phyloP scores from a whole-genome alignment of 2,888 invertebrate species.

The Melanotus villosus region DNA sequence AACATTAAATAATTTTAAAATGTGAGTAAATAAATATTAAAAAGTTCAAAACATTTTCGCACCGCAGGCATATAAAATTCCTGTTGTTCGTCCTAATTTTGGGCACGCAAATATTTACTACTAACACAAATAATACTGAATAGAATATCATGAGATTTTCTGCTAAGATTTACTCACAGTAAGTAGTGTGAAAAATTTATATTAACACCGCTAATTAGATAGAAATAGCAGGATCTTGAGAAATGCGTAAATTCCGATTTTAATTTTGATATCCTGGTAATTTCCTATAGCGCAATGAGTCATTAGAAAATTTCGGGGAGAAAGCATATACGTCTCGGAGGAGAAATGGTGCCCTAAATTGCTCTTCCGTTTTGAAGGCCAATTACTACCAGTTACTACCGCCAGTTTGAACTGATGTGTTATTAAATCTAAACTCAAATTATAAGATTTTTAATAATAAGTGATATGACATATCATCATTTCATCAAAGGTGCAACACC shows the following conservation, averaged over 20 bases:
- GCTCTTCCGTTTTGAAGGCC: neutral
- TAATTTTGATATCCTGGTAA: constrained; percentile 2
- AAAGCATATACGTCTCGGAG: neutral
- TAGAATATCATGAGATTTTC: neutral
- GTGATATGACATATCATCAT: neutral
- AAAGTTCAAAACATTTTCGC: too few relatives aligned
- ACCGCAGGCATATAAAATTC: neutral
- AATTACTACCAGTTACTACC: too few relatives aligned
- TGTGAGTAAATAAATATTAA: too few relatives aligned
- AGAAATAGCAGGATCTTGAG: neutral
- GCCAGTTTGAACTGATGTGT: too few relatives aligned
- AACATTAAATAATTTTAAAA: too few relatives aligned
- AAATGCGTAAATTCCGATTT: neutral
- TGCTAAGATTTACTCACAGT: neutral
- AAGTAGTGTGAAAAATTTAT: constrained; percentile 2
- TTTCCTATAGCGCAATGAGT: neutral
- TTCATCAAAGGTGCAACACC: neutral
- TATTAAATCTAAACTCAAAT: too few relatives aligned
- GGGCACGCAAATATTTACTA: neutral
- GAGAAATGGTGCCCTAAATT: neutral
- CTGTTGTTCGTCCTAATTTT: neutral
- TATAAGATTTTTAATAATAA: too few relatives aligned
- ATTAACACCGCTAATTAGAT: neutral
- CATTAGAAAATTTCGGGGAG: constrained; percentile 6
- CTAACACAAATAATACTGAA: constrained; percentile 11